Evolutionary conservation across 2,113 vertebrate genomes (phyloP).

Genomic region (Gymnogyps californianus): DNA sequence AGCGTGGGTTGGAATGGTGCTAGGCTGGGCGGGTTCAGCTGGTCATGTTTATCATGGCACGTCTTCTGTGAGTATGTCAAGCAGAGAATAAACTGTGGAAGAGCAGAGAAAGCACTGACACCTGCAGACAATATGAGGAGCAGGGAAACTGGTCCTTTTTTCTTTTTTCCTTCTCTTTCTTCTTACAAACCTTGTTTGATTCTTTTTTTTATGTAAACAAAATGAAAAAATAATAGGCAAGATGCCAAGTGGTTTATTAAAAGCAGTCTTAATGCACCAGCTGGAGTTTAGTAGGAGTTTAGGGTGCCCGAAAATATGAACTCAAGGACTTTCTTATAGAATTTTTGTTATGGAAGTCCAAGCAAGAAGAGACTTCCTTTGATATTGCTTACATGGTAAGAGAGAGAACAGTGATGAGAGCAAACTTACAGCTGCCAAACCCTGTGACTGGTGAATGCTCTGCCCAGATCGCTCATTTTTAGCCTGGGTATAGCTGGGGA

Average conservation of each 20-base stretch:
- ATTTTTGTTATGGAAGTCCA: neutral
- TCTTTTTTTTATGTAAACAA: neutral
- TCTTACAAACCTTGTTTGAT: neutral
- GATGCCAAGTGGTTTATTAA: neutral
- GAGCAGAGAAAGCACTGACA: neutral
- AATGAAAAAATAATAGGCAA: neutral
- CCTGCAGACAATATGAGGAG: neutral
- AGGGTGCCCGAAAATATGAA: neutral
- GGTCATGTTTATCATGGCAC: neutral
- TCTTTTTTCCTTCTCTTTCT: neutral
- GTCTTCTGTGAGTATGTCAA: neutral
- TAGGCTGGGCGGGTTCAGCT: neutral
- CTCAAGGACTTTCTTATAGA: neutral
- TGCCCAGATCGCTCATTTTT: neutral
- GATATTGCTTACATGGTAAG: neutral
- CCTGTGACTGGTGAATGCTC: neutral
- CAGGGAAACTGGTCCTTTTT: neutral
- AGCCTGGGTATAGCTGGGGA: neutral
- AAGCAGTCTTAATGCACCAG: neutral
- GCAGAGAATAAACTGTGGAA: neutral
- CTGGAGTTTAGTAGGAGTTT: neutral
- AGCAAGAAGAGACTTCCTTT: neutral
- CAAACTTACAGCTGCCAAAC: neutral
- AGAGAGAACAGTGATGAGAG: neutral
- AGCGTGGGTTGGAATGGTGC: neutral